Evolutionary conservation across 2,113 vertebrate genomes (phyloP).

Genomic region (human (Homo sapiens)): GRCh38 chrX:84061001-84061500

Average conservation of each 20-base stretch:
- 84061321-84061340: conserved; percentile 37
- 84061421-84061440: conserved; percentile 43
- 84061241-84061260: conserved; percentile 36
- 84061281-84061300: conserved; percentile 38
- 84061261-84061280: not conserved
- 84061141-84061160: not conserved
- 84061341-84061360: conserved; percentile 1
- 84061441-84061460: conserved; percentile 29
- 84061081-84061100: not conserved
- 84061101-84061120: conserved; percentile 15
- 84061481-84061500: conserved; percentile 26
- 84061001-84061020: not conserved
- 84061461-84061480: conserved; percentile 45
- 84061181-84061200: not conserved
- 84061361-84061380: conserved; percentile 16
- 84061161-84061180: not conserved
- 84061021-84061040: not conserved
- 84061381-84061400: conserved; percentile 14
- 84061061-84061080: not conserved
- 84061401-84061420: conserved; percentile 24
- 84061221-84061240: not conserved
- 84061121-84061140: not conserved
- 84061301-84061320: not conserved
- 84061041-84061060: not conserved
- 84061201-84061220: conserved; percentile 2